These are phyloP conservation scores for Synergus laeviventris DNA, from an alignment of 2,888 invertebrate species.

Conservation along the genomic window DNA sequence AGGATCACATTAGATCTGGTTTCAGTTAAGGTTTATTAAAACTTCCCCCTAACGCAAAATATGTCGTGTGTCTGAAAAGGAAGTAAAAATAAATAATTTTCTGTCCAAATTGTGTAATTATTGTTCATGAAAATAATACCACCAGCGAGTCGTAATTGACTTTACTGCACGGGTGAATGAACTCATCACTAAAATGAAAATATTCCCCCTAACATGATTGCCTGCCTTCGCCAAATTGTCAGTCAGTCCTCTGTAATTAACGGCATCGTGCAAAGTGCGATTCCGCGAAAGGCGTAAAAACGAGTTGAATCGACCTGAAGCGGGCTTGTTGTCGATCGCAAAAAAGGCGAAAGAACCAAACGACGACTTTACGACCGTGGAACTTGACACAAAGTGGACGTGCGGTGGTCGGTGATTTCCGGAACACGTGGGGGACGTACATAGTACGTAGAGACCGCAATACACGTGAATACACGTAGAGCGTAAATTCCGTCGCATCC, in stretches of 20 bases:
- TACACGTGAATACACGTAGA: constrained; percentile 27
- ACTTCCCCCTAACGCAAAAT: not conserved
- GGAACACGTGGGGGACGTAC: constrained; percentile 24
- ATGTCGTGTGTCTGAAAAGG: not conserved
- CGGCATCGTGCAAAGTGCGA: not conserved
- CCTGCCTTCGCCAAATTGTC: not conserved
- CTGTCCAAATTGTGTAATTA: not conserved
- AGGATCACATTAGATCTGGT: too few species aligned
- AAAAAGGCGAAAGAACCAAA: not conserved
- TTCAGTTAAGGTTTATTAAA: too few species aligned
- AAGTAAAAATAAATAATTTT: not conserved
- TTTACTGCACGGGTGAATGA: not conserved
- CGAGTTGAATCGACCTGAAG: not conserved
- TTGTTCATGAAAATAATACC: not conserved
- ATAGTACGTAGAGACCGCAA: not conserved
- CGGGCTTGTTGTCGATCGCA: constrained; percentile 6
- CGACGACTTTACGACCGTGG: constrained; percentile 10
- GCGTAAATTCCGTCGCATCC: constrained; percentile 10
- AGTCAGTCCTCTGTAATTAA: constrained; percentile 13
- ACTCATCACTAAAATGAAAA: not conserved
- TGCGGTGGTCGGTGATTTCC: constrained; percentile 32
- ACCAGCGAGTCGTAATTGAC: not conserved
- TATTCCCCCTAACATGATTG: not conserved
- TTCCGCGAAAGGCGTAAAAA: constrained; percentile 14
- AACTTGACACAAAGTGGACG: constrained; percentile 44